Evolutionary conservation across 2,888 invertebrate genomes (phyloP), one percentile per base, ranked within the genome.

Genomic region (Aleiodes testaceus): DNA sequence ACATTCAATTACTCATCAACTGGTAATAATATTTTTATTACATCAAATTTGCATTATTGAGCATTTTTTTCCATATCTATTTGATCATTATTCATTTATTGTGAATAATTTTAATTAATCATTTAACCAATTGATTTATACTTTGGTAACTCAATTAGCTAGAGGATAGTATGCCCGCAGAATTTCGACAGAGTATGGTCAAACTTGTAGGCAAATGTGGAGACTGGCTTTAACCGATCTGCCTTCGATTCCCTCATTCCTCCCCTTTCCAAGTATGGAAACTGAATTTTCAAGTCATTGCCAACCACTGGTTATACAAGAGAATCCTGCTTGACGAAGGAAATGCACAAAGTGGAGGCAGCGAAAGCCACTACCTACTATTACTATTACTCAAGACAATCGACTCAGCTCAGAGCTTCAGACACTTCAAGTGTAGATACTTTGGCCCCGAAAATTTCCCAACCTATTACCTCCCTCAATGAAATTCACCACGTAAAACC

Each of bases 1-100:
- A 72, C 71, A 74, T 64, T 66, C 45, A 49, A 64, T 72, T 47
- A 44, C 53, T 44, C 30, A 65, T 66, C 61, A 45, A 22, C 22
- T 45, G 30, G 11, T 45, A 45, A 26, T 45, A 45, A n/a, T 45
- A 45, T 9, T 63, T 22, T 20, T n/a, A 3, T 44, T 16, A 5
- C 26, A 26, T 26, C 3, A 26, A 26, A 26, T 26, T 2, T 2
- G 3, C 0, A 26, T 26, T 26, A 26, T 26, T 26, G 0, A 26
- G 4, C 5, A 26, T 59, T 59, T 59, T 14, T 16, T 18, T 9
- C n/a, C n/a, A n/a, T n/a, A n/a, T n/a, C n/a, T n/a, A n/a, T n/a
- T n/a, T n/a, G n/a, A n/a, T n/a, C n/a, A n/a, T n/a, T n/a, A n/a
- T 18, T 18, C 6, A 18, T 36, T 36, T 36, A 11, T 59, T 18